These are phyloP conservation scores for Anguilla anguilla DNA, from an alignment of 2,797 vertebrate genomes.

Conservation along the genomic window DNA sequence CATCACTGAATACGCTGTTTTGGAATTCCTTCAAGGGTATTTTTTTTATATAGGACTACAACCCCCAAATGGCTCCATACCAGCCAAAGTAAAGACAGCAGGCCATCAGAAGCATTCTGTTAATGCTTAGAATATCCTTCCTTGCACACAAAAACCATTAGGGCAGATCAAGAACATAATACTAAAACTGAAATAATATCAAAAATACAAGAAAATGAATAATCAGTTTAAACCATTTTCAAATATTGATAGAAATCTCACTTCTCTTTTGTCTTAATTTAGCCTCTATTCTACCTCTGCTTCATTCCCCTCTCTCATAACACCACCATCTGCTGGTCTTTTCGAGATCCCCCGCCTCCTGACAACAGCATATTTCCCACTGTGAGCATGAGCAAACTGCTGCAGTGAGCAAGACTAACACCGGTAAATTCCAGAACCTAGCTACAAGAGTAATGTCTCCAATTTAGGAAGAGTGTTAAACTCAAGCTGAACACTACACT, in stretches of 20 bases:
- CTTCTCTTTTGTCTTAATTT: neutral
- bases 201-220: too few species aligned
- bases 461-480: neutral
- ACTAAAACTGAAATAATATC: neutral
- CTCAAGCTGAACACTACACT: constrained; percentile 30
- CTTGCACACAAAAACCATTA: neutral
- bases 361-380: neutral
- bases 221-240: neutral
- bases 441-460: neutral
- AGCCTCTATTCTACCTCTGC: neutral
- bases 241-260: neutral
- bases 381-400: neutral
- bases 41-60: too few species aligned
- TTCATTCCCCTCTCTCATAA: neutral
- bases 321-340: neutral
- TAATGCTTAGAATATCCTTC: neutral
- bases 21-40: too few species aligned
- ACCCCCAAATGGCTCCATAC: neutral
- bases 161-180: too few species aligned
- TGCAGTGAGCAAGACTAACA: neutral
- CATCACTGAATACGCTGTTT: too few species aligned
- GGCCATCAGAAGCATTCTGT: neutral
- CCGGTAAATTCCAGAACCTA: neutral
- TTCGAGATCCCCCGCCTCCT: neutral
- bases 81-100: neutral